Evolutionary conservation across 2,113 vertebrate species (phyloP).

Genomic region (Pelecanoides urinatrix): DNA sequence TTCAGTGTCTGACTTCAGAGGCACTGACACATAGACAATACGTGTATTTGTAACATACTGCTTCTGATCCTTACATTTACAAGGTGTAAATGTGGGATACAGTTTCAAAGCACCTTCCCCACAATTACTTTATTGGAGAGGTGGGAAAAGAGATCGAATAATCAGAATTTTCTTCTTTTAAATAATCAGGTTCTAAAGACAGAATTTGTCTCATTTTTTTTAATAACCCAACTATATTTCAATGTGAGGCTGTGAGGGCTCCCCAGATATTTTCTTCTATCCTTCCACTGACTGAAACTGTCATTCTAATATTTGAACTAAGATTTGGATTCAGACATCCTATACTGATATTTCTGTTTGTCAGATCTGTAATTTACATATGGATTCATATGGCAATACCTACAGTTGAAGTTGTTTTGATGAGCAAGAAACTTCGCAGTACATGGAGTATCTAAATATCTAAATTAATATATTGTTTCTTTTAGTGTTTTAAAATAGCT

Average conservation of each 20-base stretch:
- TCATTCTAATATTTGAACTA: not conserved
- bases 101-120: not conserved
- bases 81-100: not conserved
- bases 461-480: not conserved
- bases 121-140: not conserved
- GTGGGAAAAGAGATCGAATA: not conserved
- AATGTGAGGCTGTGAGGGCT: not conserved
- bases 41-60: not conserved
- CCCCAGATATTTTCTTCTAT: not conserved
- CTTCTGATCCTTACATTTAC: not conserved
- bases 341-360: not conserved
- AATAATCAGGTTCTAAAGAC: not conserved
- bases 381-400: not conserved
- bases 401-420: not conserved
- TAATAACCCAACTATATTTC: not conserved
- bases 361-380: not conserved
- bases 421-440: not conserved
- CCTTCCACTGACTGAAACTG: not conserved
- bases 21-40: not conserved
- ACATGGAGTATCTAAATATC: not conserved
- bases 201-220: not conserved
- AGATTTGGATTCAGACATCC: not conserved
- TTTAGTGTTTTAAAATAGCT: not conserved
- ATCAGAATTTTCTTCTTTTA: not conserved
- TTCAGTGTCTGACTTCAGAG: not conserved